Base-by-base conservation (phyloP, 1,140 invertebrate species). In the Drosophila chauvacae region DNA sequence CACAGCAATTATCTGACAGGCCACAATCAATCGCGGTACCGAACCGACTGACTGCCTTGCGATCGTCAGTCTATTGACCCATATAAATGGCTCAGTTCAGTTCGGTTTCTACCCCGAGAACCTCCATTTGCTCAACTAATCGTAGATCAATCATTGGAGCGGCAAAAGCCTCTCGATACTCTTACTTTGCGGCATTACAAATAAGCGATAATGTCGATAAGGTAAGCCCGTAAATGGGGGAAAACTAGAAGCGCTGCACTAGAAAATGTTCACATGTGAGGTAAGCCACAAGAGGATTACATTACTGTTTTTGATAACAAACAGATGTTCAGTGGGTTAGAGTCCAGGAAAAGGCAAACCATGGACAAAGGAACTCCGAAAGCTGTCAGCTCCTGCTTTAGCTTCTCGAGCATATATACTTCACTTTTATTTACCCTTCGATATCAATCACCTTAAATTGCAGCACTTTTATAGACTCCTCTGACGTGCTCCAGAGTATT, bases 41-140 rank as follows among this genome's bases (percentile, higher is more conserved):
- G 4, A 35, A 11, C 10, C 4, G 33, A 35, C 35, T 37, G 47
- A 35, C 35, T 37, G 47, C 26, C 47, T 18, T 16, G 47, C 30
- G 59, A 82, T 64, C 55, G 74, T 60, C 68, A 73, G 59, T 63
- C 57, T 62, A 63, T 80, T 84, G 80, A 83, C 80, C 80, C 50
- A 83, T 57, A 63, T 83, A 66, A 70, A 45, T 47, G 60, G 50
- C 23, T 44, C 50, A 30, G 18, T 71, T 41, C 16, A 35, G 37
- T 71, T 58, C 14, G 51, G 28, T 23, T 72, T 2, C 53, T 16
- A 42, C n/a, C n/a, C 53, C 44, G 7, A 50, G 60, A 76, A 65
- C 56, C 56, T 68, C 61, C 71, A 58, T 75, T 76, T 65, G 60
- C 14, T 51, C 71, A 66, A 65, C 62, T 71, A 72, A 72, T 72